These are phyloP conservation scores for Amiota mariae DNA, from an alignment of 2,888 invertebrate genomes.

Conservation along the genomic window DNA sequence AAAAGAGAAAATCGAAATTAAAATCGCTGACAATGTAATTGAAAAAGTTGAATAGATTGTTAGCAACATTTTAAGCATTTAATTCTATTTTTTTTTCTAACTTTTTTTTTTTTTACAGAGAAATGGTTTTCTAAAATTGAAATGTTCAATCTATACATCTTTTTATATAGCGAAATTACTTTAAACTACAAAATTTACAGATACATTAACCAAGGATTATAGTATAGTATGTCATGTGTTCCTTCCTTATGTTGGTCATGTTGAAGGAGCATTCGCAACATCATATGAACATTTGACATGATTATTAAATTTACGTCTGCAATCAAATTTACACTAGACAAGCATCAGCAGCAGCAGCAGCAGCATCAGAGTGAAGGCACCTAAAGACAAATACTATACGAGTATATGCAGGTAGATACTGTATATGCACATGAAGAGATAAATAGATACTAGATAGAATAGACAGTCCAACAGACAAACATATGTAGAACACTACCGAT, in stretches of 20 bases:
- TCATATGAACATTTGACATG: conserved; percentile 57
- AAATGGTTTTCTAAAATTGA: too few species aligned
- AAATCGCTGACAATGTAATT: conserved; percentile 18
- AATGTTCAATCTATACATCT: too few species aligned
- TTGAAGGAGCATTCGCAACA: background rate
- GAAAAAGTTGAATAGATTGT: conserved; percentile 11
- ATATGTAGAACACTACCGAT: background rate
- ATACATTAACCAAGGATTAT: too few species aligned
- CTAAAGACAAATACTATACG: conserved; percentile 7
- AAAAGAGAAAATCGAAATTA: conserved; percentile 4
- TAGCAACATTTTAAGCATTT: background rate
- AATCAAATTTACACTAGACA: conserved; percentile 61
- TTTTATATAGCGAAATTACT: too few species aligned
- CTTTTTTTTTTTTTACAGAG: too few species aligned
- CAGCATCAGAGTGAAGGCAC: background rate
- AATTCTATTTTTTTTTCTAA: background rate
- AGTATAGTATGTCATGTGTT: too few species aligned
- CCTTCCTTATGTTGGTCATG: too few species aligned
- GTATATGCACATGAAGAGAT: background rate
- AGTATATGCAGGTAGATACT: conserved; percentile 1
- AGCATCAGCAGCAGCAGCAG: background rate
- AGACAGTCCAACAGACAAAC: background rate
- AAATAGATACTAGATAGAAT: background rate
- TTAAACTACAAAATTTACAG: too few species aligned
- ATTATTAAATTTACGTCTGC: conserved; percentile 67